Conservation (phyloP, 2,797 vertebrate species). For the Pempheris klunzingeri region DNA sequence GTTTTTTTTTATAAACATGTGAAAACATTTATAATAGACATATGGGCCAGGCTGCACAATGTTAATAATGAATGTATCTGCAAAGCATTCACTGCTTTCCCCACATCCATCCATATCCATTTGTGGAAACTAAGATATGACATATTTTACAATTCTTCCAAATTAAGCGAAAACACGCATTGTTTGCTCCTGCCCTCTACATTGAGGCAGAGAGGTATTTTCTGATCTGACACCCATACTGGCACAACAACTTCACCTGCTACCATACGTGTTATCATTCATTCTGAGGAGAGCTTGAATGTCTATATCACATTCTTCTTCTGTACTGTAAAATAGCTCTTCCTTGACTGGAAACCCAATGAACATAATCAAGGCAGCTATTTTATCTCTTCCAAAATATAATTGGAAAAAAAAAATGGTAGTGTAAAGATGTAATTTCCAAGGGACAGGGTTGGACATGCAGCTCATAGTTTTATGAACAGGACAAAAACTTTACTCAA, state of each 20-base stretch:
- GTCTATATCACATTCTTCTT: neutral
- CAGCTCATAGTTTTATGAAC: neutral
- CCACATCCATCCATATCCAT: neutral
- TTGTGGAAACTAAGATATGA: neutral
- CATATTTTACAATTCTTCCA: neutral
- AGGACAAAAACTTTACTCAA: neutral
- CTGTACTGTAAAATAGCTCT: neutral
- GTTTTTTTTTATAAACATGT: no score
- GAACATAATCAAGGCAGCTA: neutral
- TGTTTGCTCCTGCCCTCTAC: neutral
- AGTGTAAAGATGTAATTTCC: neutral
- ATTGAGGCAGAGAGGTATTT: no score
- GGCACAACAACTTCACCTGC: neutral
- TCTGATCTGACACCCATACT: neutral
- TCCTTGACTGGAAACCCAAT: neutral
- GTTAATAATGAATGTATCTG: neutral
- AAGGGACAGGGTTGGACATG: neutral
- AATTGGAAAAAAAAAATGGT: neutral
- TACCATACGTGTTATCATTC: neutral
- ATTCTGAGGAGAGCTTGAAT: no score
- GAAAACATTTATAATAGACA: no score
- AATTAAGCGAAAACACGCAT: neutral
- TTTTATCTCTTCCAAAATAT: neutral
- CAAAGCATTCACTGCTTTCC: neutral
- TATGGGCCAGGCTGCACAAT: no score